Evolutionary conservation across 2,888 invertebrate species (phyloP), one percentile per base, ranked within the genome.

Genomic region (Drymonia ruficornis): DNA sequence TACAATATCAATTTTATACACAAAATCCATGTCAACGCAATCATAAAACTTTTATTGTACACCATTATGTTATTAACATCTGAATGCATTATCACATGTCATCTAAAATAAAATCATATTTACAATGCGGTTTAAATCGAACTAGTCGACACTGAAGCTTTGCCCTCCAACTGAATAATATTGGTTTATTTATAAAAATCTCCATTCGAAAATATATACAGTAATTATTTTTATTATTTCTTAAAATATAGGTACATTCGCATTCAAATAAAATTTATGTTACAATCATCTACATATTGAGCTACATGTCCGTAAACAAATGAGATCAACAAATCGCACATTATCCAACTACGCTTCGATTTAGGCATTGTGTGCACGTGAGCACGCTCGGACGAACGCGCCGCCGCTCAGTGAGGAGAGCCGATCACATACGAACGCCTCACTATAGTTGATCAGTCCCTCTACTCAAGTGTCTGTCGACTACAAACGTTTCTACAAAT

Each of bases 281-380:
- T 86, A 89, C 84, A 87, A 70, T 77, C 77, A 79, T 81, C 81
- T 87, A 87, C 80, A 87, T 80, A 89, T 90, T 90, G 90, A 90
- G 90, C 91, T 91, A 89, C 80, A 85, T 83, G 80, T 87, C 74
- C 84, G 83, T 89, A 86, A 87, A 89, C 86, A 87, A 88, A 88
- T 91, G 91, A 91, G 91, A 91, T 91, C 91, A 91, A 89, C 87
- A 84, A 86, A 84, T 86, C 88, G 83, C 89, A 83, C 84, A 74
- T 70, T 77, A 73, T 75, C 66, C 73, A 72, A 72, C 74, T 70
- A 77, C 70, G 67, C 60, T 55, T 62, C 61, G 52, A 64, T n/a
- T 36, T n/a, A 36, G 36, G 36, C 36, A 4, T 13, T 13, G 13
- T 36, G n/a, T 4, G 7, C 36, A 36, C 36, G 36, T n/a, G 36